Evolutionary conservation across 2,113 vertebrate genomes (phyloP), one percentile per base, ranked within the genome.

Genomic region (Pristiophorus japonicus): DNA sequence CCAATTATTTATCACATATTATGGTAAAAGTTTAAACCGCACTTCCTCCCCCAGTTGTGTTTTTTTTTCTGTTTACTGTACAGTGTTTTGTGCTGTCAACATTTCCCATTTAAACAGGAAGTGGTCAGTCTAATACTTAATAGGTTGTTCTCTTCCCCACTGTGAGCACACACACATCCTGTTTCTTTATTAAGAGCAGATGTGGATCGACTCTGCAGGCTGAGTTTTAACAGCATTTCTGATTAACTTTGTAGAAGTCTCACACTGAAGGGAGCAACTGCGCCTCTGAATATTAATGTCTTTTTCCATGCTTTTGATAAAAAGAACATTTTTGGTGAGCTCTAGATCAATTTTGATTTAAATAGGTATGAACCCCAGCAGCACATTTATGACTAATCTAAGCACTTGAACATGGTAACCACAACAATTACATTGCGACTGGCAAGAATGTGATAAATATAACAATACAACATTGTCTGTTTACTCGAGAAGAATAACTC

Each of bases 141-240:
- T 94, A 94, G 62, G 92, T 47, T 92, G 55, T 92, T 94, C 65
- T 94, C 65, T 94, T 73, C 42, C 93, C 93, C 66, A 51, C 93
- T 94, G 93, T 73, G 93, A 94, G 93, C 63, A 70, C 66, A 94
- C 42, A 94, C 66, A 70, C 93, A 94, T 94, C 93, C 93, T 94
- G 93, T 94, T 94, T 73, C 93, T 94, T 94, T 94, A 94, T 94
- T 94, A 73, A 94, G 93, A 70, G 65, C 93, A 94, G 93, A 73
- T 94, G 93, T 94, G 93, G 42, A 70, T 94, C 42, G 2, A 73
- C 93, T 94, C 42, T 70, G 66, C 93, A 47, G 66, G 66, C 45
- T 73, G 93, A 70, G 93, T 70, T 94, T 94, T 94, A 94, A 94
- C 93, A 94, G 47, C 65, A 94, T 94, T 51, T 94, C 93, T 94